Conservation (phyloP, 2,113 vertebrate species). For the Eolophus roseicapilla region DNA sequence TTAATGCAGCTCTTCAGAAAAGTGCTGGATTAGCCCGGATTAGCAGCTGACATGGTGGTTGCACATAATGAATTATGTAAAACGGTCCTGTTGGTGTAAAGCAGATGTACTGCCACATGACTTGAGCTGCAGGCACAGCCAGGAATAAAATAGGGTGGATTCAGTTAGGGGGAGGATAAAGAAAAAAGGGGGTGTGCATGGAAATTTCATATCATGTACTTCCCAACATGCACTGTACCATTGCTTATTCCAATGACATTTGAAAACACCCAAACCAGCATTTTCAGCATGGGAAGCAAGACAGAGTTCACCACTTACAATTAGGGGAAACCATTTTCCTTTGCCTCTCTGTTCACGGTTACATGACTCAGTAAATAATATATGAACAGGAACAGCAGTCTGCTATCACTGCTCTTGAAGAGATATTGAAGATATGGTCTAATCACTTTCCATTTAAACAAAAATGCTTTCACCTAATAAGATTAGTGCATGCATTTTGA, state of each 20-base stretch:
- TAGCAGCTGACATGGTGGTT: background rate
- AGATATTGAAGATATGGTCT: background rate
- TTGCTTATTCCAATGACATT: background rate
- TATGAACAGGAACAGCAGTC: background rate
- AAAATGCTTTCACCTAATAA: conserved; percentile 12
- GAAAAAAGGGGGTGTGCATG: background rate
- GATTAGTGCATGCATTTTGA: conserved; percentile 11
- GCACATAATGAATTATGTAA: conserved; percentile 51
- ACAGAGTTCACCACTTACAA: background rate
- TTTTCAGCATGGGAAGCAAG: background rate
- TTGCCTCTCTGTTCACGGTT: background rate
- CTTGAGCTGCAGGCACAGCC: conserved; percentile 23
- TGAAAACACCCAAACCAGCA: background rate
- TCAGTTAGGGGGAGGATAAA: background rate
- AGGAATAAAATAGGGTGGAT: background rate
- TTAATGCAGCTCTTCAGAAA: conserved; percentile 4
- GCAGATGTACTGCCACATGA: conserved; percentile 35
- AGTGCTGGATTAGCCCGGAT: conserved; percentile 33
- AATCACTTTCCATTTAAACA: background rate
- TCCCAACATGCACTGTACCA: background rate
- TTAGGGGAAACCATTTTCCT: background rate
- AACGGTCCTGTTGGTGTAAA: background rate
- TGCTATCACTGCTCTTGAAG: background rate
- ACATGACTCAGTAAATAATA: background rate
- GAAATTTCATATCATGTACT: background rate